These are phyloP conservation scores for Spinibarbus caldwelli DNA, from an alignment of 2,797 vertebrate genomes.

Conservation along the genomic window DNA sequence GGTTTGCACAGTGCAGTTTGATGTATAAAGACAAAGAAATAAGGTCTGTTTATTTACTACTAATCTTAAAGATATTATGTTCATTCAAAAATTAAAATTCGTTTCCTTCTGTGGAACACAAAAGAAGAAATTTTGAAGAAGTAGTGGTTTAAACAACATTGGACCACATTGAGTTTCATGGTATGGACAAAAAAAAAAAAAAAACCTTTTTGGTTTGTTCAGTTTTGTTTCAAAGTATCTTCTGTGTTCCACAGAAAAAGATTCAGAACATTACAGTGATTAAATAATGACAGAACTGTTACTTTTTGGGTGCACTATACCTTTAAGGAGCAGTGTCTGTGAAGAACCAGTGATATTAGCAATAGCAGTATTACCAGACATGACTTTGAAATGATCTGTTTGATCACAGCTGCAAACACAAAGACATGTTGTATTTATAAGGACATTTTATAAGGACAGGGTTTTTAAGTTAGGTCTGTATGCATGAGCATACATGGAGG, in stretches of 20 bases:
- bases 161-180: not conserved
- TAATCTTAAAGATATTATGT: not conserved
- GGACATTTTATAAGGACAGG: not conserved
- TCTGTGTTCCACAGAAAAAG: not conserved
- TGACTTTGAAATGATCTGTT: not conserved
- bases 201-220: not conserved
- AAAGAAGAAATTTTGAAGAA: not conserved
- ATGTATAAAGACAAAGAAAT: not conserved
- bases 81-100: not conserved
- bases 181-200: not conserved
- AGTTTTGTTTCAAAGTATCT: not conserved
- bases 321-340: not conserved
- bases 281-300: not conserved
- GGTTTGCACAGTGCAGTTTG: not conserved
- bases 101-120: not conserved
- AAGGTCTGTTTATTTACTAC: not conserved
- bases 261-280: not conserved
- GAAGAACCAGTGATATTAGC: not conserved
- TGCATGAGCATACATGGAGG: not conserved
- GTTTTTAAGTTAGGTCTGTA: conserved; percentile 11
- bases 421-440: not conserved
- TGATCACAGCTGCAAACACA: not conserved
- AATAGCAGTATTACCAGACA: not conserved
- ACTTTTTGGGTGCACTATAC: not conserved
- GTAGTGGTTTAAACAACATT: not conserved